phyloP scores from a whole-genome alignment of 2,888 invertebrate genomes.

The Arctia plantaginis region DNA sequence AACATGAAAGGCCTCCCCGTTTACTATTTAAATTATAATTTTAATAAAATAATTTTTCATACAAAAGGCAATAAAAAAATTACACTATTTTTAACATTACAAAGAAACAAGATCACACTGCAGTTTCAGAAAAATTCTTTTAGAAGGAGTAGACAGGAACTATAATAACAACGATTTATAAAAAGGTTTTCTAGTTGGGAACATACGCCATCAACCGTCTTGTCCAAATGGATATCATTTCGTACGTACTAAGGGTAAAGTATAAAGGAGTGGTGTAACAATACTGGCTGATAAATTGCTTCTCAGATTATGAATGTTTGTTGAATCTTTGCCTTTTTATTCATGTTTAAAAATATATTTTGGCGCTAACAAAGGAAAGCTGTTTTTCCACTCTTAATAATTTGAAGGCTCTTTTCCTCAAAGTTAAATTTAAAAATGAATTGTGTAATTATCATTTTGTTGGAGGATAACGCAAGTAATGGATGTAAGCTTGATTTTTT shows the following conservation, averaged over 20 bases:
- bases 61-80: too few relatives aligned
- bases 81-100: too few relatives aligned
- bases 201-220: constrained; percentile 45
- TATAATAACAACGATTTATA: constrained; percentile 49
- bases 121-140: constrained; percentile 32
- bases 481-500: neutral
- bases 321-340: constrained; percentile 57
- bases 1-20: too few relatives aligned
- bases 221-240: constrained; percentile 58
- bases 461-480: neutral
- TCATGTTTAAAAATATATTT: constrained; percentile 13
- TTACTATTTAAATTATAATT: too few relatives aligned
- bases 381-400: neutral
- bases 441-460: neutral
- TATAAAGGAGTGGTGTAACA: constrained; percentile 58
- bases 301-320: constrained; percentile 60
- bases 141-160: constrained; percentile 35
- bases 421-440: neutral
- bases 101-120: neutral
- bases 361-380: neutral
- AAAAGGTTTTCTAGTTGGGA: constrained; percentile 41
- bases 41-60: too few relatives aligned
- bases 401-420: neutral
- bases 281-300: constrained; percentile 61
- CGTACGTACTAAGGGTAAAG: constrained; percentile 52